Base-by-base conservation (phyloP, 2,888 invertebrate genomes). In the Bruchidius siliquastri region DNA sequence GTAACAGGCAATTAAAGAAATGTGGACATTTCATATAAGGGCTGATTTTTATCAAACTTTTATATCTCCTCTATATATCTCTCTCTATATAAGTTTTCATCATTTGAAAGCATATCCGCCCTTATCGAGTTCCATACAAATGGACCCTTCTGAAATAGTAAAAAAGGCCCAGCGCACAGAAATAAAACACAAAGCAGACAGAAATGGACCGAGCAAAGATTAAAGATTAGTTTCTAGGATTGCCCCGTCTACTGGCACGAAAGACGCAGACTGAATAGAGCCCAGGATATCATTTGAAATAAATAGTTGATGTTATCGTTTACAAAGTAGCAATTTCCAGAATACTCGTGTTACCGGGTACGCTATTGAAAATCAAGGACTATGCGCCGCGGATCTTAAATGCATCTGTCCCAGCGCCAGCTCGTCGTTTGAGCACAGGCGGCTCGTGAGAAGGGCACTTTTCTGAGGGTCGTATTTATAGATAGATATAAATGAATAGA, bases 281-380 rank as follows among this genome's bases (percentile, higher is more conserved):
- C 79, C 77, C 77, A 77, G 75, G 78, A 81, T 82, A 83, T 81
- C 82, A 84, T 83, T 82, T 81, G 82, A 82, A 83, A 84, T 84
- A 84, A 85, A 84, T 84, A 81, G 80, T 77, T 78, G 84, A 85
- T 85, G 82, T 83, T 85, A 84, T 84, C 84, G 76, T 77, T 79
- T 80, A 81, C 82, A 84, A 81, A 83, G 85, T 84, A 84, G 83
- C 84, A 84, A 84, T 84, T 84, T 83, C 80, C 76, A 74, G 77
- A 74, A 79, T 80, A 77, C 74, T 81, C 80, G 77, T 77, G 76
- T 82, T 81, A 80, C 81, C 72, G 72, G 21, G 49, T 13, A 49
- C 49, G 21, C 71, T 32, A 71, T 71, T 71, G 26, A 71, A 22
- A 71, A 71, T 71, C 71, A 71, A 71, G 71, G 71, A 32, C 71